Base-by-base conservation (phyloP, 2,888 invertebrate species). In the Thera obeliscata region DNA sequence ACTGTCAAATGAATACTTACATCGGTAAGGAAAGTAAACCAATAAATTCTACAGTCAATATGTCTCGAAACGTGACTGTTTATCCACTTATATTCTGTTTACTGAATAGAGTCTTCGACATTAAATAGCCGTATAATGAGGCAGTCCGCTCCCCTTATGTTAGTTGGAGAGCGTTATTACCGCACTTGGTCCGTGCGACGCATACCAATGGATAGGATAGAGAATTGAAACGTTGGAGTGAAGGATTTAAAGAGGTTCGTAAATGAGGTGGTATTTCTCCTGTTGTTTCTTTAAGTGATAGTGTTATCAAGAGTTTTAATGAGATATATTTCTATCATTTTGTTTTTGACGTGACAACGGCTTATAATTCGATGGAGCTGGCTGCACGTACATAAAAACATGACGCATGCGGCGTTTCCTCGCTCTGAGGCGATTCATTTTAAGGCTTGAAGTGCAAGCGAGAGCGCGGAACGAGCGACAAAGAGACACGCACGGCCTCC, bases 121-220 rank as follows among this genome's bases (percentile, higher is more conserved):
- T 12, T 35, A 46, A 61, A 55, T 55, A 36, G 36, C 36, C 46
- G 22, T 61, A 48, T 55, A 55, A 55, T 55, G 54, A 35, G 48
- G 46, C 46, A 43, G 33, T 61, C 46, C 7, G 35, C 55, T 3
- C 41, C 56, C 46, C 43, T 59, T 60, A 46, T 55, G 35, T 61
- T 55, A 61, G 61, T 55, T 61, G 43, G 61, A 12, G n/a, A 35
- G 43, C 54, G 36, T 48, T n/a, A 59, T 38, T 48, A 36, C 22
- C 49, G n/a, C 59, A 48, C 11, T 56, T n/a, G 9, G 59, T 12
- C 7, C 36, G 55, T 35, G 61, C 11, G 8, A 2, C 36, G 61
- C 61, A 55, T 61, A 61, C 61, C 35, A 55, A 61, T 61, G 36
- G 4, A 9, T 12, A n/a, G 35, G n/a, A 35, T 36, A 8, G 46